A percentile compares a stretch with the other conserved stretches of the same genome.
Conservation (phyloP, 2,113 vertebrate genomes). For the Plectropomus leopardus region DNA sequence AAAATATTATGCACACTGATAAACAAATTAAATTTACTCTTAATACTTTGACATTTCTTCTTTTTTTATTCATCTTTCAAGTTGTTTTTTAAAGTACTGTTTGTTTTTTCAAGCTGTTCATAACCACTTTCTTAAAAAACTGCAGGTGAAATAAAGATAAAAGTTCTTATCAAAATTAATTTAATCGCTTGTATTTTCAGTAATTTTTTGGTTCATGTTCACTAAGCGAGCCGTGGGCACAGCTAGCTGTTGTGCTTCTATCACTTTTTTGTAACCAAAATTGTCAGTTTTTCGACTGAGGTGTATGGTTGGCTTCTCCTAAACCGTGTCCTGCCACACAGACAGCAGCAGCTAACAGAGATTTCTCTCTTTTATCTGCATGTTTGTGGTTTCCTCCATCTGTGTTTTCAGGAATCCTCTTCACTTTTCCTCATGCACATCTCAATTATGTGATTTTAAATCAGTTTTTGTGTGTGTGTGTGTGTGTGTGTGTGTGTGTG, state of each 20-base stretch:
- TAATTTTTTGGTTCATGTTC: neutral
- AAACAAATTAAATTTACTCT: neutral
- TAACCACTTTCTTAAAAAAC: neutral
- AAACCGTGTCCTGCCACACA: conserved; percentile 31
- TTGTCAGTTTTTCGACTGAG: conserved; percentile 12
- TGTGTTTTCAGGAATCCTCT: conserved; percentile 61
- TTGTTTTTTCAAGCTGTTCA: neutral
- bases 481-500: no score
- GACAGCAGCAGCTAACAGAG: conserved; percentile 36
- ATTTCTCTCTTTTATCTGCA: conserved; percentile 40
- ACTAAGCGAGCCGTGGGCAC: neutral
- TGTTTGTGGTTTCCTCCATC: conserved; percentile 43
- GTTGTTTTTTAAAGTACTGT: neutral
- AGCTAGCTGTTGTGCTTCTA: neutral
- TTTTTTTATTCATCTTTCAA: neutral
- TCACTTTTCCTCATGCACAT: conserved; percentile 53
- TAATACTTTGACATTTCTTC: neutral
- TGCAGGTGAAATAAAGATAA: neutral
- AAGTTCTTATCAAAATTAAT: conserved; percentile 7
- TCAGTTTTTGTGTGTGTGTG: conserved; percentile 19
- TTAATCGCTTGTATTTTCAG: neutral
- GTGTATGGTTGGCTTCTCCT: conserved; percentile 32
- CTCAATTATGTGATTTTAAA: conserved; percentile 63
- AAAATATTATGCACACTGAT: neutral
- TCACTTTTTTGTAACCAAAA: conserved; percentile 14